A percentile compares a stretch with the other conserved stretches of the same genome.
Evolutionary conservation across 1,140 invertebrate genomes (phyloP).

Genomic region (Coenobita brevimanus): DNA sequence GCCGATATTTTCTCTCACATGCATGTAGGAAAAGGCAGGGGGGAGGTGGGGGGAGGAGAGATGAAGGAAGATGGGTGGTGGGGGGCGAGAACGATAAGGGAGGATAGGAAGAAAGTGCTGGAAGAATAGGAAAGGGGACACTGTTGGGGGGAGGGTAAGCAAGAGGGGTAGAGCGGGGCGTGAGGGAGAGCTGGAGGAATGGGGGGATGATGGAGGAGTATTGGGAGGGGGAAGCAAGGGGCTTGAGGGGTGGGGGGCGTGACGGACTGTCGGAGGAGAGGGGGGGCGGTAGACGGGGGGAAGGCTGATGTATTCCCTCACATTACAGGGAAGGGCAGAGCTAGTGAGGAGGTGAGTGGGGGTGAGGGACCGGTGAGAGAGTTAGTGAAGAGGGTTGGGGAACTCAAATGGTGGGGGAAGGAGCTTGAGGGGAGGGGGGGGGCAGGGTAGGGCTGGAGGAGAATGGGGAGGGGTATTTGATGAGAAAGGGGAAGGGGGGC

Average conservation of each 20-base stretch:
- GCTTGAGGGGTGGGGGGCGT: slow-evolving; percentile 4
- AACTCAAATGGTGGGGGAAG: no score
- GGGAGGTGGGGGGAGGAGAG: background rate
- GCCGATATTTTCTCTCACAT: no score
- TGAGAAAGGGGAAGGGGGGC: no score
- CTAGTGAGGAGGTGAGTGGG: background rate
- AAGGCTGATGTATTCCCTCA: no score
- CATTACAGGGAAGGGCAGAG: no score
- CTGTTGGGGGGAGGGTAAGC: background rate
- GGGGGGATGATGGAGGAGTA: background rate
- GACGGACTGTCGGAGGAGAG: background rate
- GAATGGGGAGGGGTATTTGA: no score
- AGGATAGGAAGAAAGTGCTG: background rate
- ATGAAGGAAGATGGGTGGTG: background rate
- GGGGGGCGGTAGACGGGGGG: background rate
- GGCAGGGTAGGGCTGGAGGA: no score
- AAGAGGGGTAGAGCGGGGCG: background rate
- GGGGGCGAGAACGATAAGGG: background rate
- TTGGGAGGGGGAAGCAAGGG: background rate
- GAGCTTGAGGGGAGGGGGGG: no score
- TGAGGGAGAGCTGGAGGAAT: background rate
- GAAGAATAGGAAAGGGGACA: background rate
- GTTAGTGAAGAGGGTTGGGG: no score
- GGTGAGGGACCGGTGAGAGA: background rate
- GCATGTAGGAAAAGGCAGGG: slow-evolving; percentile 3